Conservation (phyloP, 1,140 invertebrate genomes). For the Halictus rubicundus region DNA sequence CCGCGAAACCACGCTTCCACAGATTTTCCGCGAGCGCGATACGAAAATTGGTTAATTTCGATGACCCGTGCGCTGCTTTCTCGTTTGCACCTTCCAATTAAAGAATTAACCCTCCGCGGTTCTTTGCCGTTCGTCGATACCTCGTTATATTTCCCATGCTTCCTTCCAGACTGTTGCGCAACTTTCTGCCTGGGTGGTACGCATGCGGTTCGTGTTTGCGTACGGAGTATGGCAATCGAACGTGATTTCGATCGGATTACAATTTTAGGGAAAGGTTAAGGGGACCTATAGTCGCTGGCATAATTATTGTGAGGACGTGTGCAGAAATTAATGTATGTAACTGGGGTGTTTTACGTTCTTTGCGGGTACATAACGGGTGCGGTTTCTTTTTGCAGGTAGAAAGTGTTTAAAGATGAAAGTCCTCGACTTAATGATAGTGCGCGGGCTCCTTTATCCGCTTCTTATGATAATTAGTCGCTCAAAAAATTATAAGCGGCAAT, state of each 20-base stretch:
- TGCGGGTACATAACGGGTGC: too few species aligned
- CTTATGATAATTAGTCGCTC: too few species aligned
- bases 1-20: slow-evolving; percentile 22
- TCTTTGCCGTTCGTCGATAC: not conserved
- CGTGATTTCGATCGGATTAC: not conserved
- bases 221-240: not conserved
- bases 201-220: not conserved
- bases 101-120: not conserved
- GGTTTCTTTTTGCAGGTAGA: too few species aligned
- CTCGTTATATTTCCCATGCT: not conserved
- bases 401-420: too few species aligned
- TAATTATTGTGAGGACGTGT: too few species aligned
- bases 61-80: not conserved
- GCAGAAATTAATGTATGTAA: too few species aligned
- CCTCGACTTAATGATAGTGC: too few species aligned
- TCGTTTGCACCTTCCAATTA: slow-evolving; percentile 8
- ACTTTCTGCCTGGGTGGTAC: not conserved
- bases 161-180: not conserved
- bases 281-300: not conserved
- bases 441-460: too few species aligned
- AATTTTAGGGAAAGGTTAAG: not conserved
- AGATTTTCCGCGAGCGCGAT: not conserved
- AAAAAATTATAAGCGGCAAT: too few species aligned
- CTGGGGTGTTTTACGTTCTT: too few species aligned
- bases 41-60: too few species aligned